Evolutionary conservation across 2,797 vertebrate species (phyloP).

Genomic region (Clarias platycephalus): DNA sequence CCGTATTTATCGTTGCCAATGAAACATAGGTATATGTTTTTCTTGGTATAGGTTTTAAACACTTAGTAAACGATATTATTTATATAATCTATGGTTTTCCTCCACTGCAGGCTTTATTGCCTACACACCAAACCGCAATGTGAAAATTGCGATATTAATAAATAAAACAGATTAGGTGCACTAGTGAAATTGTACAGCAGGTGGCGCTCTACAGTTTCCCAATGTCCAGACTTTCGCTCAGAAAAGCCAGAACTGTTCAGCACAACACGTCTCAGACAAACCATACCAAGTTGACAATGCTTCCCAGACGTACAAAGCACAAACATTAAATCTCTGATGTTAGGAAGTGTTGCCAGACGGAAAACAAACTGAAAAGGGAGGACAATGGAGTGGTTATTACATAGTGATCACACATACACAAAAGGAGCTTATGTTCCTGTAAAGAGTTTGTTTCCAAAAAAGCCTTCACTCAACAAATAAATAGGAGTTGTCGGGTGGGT

Average conservation of each 20-base stretch:
- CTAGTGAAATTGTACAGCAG: constrained; percentile 51
- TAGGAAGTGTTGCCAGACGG: neutral
- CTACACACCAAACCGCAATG: constrained; percentile 14
- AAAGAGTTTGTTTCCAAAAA: neutral
- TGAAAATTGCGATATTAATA: constrained; percentile 12
- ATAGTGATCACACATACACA: neutral
- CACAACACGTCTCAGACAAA: neutral
- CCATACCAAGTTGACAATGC: neutral
- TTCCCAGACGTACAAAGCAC: neutral
- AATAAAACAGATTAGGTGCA: constrained; percentile 11
- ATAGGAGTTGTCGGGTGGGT: neutral
- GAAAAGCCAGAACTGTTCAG: neutral
- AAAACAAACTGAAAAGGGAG: neutral
- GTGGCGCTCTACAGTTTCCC: constrained; percentile 41
- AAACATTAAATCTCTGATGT: too few species aligned
- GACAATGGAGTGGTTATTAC: neutral
- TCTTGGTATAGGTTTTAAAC: neutral
- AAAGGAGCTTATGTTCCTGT: neutral
- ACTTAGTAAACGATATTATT: neutral
- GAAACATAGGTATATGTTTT: too few species aligned
- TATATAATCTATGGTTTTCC: neutral
- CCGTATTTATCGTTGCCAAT: neutral
- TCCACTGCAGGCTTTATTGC: neutral
- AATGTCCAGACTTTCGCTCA: neutral
- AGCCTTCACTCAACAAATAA: neutral